Conservation (phyloP, 1,140 invertebrate genomes). For the Drosophila triauraria region DNA sequence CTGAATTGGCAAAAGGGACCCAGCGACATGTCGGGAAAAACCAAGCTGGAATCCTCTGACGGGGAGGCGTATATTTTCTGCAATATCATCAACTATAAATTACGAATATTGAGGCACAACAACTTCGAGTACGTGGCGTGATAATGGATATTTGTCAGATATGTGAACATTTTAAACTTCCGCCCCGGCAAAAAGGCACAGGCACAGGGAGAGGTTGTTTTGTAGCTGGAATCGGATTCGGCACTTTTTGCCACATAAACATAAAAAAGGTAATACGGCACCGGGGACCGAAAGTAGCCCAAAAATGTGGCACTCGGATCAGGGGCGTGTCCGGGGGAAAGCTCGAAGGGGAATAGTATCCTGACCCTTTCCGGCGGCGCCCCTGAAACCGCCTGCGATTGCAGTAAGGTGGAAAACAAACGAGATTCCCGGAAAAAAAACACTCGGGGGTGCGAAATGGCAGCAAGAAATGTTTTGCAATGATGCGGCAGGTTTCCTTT, state of each 20-base stretch:
- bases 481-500: slow-evolving; percentile 72
- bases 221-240: slow-evolving; percentile 53
- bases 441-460: slow-evolving; percentile 31
- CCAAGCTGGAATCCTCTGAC: slow-evolving; percentile 12
- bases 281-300: slow-evolving; percentile 55
- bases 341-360: slow-evolving; percentile 14
- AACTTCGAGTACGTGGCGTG: slow-evolving; percentile 75
- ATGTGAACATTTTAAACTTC: slow-evolving; percentile 81
- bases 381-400: slow-evolving; percentile 33
- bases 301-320: slow-evolving; percentile 50
- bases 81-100: slow-evolving; percentile 84
- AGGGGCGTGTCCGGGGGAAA: slow-evolving; percentile 22
- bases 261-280: slow-evolving; percentile 81
- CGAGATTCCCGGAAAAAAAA: slow-evolving; percentile 20
- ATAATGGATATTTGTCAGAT: slow-evolving; percentile 84
- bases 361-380: slow-evolving; percentile 28
- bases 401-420: slow-evolving; percentile 64
- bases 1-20: slow-evolving; percentile 73
- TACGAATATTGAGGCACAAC: slow-evolving; percentile 79
- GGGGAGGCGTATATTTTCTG: slow-evolving; percentile 60
- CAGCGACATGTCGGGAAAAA: slow-evolving; percentile 18
- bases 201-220: slow-evolving; percentile 25
- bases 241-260: slow-evolving; percentile 70
- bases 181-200: slow-evolving; percentile 25
- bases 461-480: slow-evolving; percentile 62